Base-by-base conservation (phyloP, 2,113 vertebrate species). In the Corythornis madagascariensis region DNA sequence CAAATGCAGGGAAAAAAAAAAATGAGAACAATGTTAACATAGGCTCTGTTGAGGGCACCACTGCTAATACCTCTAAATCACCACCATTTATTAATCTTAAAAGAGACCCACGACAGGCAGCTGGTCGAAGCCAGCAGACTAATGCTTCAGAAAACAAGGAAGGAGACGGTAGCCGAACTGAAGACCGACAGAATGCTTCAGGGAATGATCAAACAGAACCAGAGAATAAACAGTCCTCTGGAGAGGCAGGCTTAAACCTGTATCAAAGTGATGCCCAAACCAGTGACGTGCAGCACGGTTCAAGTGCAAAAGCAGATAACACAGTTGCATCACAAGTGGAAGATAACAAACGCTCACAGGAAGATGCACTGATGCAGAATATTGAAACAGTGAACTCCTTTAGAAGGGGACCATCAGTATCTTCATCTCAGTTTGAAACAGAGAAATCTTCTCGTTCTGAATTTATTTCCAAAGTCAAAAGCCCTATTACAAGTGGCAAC, bases 121-220 rank as follows among this genome's bases (percentile, higher is more conserved):
- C 98, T 66, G 98, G 98, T 92, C 98, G 98, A 88, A 98, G 97
- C 93, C 97, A 98, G 86, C 98, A 98, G 96, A 93, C 97, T 61
- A 96, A 78, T 35, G 81, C 97, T 75, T 91, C 93, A 6, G 98
- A 98, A 96, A 97, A 79, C 95, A 97, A 96, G 83, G 94, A 98
- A 57, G 96, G 96, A 45, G 97, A 98, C 6, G 47, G 55, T 48
- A 88, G 77, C 81, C 97, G 96, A 91, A 97, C 92, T 29, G 98
- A 97, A 87, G 97, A 98, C 42, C 97, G 95, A 61, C 90, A 93
- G 17, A 84, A 29, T 11, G 25, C 57, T 50, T 78, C 89, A 61
- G 89, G 96, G 85, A 88, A 89, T n/a, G 96, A 97, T 65, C 94
- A 92, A 50, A 33, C 15, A 12, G 95, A 85, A 56, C 13, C 69